These are phyloP conservation scores for Pluvialis apricaria DNA, from an alignment of 2,113 vertebrate species.

Conservation along the genomic window DNA sequence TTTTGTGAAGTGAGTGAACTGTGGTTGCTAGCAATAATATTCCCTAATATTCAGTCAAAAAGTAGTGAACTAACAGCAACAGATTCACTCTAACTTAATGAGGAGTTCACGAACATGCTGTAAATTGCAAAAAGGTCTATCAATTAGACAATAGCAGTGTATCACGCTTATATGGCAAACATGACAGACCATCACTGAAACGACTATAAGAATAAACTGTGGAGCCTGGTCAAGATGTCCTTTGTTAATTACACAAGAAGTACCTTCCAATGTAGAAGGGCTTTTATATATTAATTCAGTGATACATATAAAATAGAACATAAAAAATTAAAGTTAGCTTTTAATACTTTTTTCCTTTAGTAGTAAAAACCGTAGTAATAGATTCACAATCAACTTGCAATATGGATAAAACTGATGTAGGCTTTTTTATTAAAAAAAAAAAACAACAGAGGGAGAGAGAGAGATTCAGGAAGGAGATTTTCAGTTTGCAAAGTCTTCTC, in stretches of 20 bases:
- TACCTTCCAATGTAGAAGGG: neutral
- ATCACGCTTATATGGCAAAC: neutral
- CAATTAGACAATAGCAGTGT: neutral
- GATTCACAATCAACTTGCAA: neutral
- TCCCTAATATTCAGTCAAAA: neutral
- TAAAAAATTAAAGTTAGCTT: neutral
- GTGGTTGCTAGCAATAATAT: neutral
- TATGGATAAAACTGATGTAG: neutral
- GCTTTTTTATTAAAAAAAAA: neutral
- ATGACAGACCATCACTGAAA: neutral
- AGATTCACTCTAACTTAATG: neutral
- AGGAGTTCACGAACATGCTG: neutral
- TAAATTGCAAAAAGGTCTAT: neutral
- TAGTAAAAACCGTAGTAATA: neutral
- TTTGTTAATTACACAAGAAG: neutral
- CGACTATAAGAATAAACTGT: neutral
- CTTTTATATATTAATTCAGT: neutral
- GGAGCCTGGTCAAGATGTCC: neutral
- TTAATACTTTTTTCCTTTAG: neutral
- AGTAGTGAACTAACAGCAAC: neutral
- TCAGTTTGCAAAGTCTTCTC: neutral
- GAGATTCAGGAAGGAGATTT: too few relatives aligned
- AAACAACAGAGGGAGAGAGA: too few relatives aligned
- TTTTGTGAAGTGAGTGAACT: neutral
- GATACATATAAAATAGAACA: neutral